Evolutionary conservation across 53 echinoderm and acorn worm genomes (phyloP).

Genomic region (Antedon mediterranea): DNA sequence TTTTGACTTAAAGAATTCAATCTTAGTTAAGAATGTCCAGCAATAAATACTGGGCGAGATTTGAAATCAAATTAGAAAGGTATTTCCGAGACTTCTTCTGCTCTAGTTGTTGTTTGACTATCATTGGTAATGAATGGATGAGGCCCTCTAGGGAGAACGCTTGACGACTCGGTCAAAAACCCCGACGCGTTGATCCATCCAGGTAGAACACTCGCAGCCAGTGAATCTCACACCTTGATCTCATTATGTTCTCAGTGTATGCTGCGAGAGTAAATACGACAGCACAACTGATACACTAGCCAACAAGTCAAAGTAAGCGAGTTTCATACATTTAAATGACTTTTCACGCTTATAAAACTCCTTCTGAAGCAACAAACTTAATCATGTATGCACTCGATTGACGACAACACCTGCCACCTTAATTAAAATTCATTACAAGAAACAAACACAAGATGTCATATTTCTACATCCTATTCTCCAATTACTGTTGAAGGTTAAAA

Average conservation of each 20-base stretch:
- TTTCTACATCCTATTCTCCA: neutral
- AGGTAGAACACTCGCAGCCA: neutral
- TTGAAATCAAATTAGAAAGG: neutral
- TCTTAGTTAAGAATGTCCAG: neutral
- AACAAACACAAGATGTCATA: neutral
- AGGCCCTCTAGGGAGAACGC: neutral
- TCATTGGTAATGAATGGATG: neutral
- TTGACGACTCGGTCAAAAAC: neutral
- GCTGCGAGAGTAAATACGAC: neutral
- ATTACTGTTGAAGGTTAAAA: neutral
- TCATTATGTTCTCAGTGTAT: neutral
- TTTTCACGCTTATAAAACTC: neutral
- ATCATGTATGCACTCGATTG: neutral
- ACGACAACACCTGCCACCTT: neutral
- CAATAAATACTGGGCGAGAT: neutral
- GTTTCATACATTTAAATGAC: conserved; percentile 1
- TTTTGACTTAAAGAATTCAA: neutral
- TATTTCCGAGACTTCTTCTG: neutral
- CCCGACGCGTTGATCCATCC: neutral
- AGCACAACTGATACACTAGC: neutral
- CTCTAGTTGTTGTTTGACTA: neutral
- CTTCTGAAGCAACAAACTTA: neutral
- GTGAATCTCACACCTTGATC: neutral
- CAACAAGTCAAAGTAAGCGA: neutral
- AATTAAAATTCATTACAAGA: conserved; percentile 1